Evolutionary conservation across 53 echinoderm and acorn worm genomes (phyloP), one percentile per base, ranked within the genome.

Genomic region (Echinometra lucunter): DNA sequence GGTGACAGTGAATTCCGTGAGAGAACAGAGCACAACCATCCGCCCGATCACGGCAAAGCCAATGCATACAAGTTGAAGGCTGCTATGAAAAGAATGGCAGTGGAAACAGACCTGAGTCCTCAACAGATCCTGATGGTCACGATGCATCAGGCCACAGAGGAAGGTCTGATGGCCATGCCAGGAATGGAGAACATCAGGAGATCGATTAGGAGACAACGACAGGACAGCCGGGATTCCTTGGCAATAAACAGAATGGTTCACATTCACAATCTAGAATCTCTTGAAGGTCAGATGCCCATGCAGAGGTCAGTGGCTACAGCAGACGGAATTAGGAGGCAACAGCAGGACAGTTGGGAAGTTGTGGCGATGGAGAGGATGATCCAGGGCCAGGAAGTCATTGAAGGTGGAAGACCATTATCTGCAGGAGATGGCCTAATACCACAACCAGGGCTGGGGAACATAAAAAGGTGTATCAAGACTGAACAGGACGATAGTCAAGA

Each of bases 1-100:
- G 49, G 27, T 7, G 70, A 94, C n/a, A 66, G 89, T 27, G 66
- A 89, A 35, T 67, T 88, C 58, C 12, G 74, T 19, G 66, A 37
- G 18, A 27, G 35, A 66, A 63, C 94, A 1, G 89, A 94, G 12
- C 94, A 94, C 44, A 88, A 44, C 49, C 94, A 94, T 30, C 94
- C 94, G 12, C 74, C 94, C 17, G 35, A 88, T 74, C 55, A 89
- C 40, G 94, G 94, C 30, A 94, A 42, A 89, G 57, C 28, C 7
- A 94, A 94, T 66, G 94, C 94, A 28, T 28, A 35, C 35, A 88
- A 94, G 72, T 49, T 94, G 21, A 88, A 44, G 88, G 72, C 16
- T 44, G 94, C 94, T n/a, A 69, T 56, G 42, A 94, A 94, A 74
- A 88, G 89, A 66, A 66, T 40, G 44, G 94, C 94, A 34, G 35